Percentiles rank a stretch among this genome's conserved stretches.
phyloP scores from a whole-genome alignment of 2,797 vertebrate genomes.

The Sciurus carolinensis region DNA sequence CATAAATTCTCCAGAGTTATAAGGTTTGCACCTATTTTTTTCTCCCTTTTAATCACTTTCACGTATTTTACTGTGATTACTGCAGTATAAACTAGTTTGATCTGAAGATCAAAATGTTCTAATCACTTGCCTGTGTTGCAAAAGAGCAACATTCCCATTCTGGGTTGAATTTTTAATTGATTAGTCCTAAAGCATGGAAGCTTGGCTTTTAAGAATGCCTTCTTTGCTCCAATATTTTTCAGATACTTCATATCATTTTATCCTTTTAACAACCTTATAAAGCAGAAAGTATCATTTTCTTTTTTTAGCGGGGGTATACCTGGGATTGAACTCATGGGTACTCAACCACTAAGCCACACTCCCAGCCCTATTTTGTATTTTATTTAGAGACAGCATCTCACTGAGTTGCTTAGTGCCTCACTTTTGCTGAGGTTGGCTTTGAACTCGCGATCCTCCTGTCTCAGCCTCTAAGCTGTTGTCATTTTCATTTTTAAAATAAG shows the following conservation, averaged over 20 bases:
- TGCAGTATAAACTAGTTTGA: conserved; percentile 39
- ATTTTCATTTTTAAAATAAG: conserved; percentile 63
- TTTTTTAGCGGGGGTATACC: not conserved
- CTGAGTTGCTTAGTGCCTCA: too few species aligned
- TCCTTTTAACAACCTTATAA: not conserved
- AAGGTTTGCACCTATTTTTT: conserved; percentile 3
- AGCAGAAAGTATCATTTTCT: not conserved
- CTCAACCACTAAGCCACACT: too few species aligned
- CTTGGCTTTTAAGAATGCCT: not conserved
- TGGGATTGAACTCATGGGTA: too few species aligned
- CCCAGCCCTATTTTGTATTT: too few species aligned
- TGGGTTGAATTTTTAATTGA: not conserved
- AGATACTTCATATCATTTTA: not conserved
- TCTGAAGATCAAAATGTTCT: conserved; percentile 31
- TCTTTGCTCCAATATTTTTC: not conserved
- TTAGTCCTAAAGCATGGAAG: not conserved
- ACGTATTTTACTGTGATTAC: conserved; percentile 54
- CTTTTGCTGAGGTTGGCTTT: too few species aligned
- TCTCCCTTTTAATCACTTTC: conserved; percentile 52
- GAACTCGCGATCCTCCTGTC: too few species aligned
- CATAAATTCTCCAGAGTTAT: conserved; percentile 82
- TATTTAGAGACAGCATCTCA: too few species aligned
- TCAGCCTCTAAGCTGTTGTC: too few species aligned
- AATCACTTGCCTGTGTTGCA: not conserved
- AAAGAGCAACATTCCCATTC: not conserved